Percentiles rank a stretch among this genome's conserved stretches.
Conservation (phyloP, 1,140 invertebrate species). For the Drosophila simulans region DNA sequence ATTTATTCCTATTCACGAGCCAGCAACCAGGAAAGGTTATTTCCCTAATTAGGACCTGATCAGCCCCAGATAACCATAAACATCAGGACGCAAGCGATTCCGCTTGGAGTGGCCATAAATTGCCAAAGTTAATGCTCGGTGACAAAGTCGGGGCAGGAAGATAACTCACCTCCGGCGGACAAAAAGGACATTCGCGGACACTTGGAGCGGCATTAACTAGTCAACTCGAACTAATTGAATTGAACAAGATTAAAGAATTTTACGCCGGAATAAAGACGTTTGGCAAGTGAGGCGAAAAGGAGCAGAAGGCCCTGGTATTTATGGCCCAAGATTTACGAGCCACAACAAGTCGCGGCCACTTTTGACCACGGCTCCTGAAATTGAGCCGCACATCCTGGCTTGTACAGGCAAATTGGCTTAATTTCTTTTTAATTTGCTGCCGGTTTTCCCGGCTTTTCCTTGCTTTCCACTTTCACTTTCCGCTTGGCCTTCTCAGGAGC, state of each 20-base stretch:
- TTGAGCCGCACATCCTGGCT: conserved; percentile 50
- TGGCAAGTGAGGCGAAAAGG: conserved; percentile 48
- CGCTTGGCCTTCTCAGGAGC: conserved; percentile 18
- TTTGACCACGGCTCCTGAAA: conserved; percentile 41
- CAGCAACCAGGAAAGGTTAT: conserved; percentile 1
- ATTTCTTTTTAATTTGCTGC: conserved; percentile 84
- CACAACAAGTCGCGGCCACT: conserved; percentile 64
- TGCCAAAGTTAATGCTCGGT: conserved; percentile 74
- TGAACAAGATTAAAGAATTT: conserved; percentile 84
- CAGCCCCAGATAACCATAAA: conserved; percentile 31
- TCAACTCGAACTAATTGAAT: conserved; percentile 84
- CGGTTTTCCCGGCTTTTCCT: conserved; percentile 14
- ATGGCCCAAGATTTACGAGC: conserved; percentile 79
- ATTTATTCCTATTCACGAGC: not conserved
- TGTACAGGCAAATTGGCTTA: conserved; percentile 76
- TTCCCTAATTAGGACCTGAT: conserved; percentile 30
- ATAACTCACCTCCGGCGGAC: conserved; percentile 50
- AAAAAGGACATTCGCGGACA: conserved; percentile 55
- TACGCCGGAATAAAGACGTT: conserved; percentile 76
- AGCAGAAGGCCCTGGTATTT: conserved; percentile 58
- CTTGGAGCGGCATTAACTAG: conserved; percentile 73
- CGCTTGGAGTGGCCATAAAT: conserved; percentile 63
- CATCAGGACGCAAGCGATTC: not conserved
- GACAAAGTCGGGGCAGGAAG: conserved; percentile 39
- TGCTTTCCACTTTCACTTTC: conserved; percentile 27